These are phyloP conservation scores for Helogale parvula DNA, from an alignment of 2,113 vertebrate genomes.

Conservation along the genomic window DNA sequence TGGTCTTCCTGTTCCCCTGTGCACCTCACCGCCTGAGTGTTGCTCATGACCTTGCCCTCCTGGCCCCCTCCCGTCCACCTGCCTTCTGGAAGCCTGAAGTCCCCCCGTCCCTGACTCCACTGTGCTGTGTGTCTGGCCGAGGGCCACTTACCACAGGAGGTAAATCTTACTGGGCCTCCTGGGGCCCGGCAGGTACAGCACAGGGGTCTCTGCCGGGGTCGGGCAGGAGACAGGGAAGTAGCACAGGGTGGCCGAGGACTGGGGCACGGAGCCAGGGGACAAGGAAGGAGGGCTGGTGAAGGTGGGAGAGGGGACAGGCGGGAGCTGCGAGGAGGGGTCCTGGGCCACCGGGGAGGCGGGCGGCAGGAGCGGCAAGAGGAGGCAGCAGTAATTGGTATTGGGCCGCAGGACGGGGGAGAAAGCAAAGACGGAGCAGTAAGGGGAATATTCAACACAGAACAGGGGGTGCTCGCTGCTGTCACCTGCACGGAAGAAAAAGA, in stretches of 20 bases:
- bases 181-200: conserved; percentile 56
- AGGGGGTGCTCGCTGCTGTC: conserved; percentile 73
- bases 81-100: conserved; percentile 4
- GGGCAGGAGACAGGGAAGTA: conserved; percentile 73
- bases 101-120: not conserved
- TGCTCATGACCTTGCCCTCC: not conserved
- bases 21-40: not conserved
- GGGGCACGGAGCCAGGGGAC: not conserved
- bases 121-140: not conserved
- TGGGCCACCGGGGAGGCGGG: not conserved
- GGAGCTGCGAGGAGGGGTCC: not conserved
- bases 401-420: conserved; percentile 63
- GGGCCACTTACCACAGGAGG: conserved; percentile 64
- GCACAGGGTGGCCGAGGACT: conserved; percentile 55
- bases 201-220: conserved; percentile 31
- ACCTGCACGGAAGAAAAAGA: conserved; percentile 79
- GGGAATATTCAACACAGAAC: conserved; percentile 80
- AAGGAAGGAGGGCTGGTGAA: fast-evolving
- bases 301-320: not conserved
- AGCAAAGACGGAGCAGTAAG: conserved; percentile 79
- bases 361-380: conserved; percentile 65
- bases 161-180: conserved; percentile 73
- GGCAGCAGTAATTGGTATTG: conserved; percentile 64
- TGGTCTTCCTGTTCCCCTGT: conserved; percentile 45
- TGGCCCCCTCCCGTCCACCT: not conserved